Evolutionary conservation across 2,797 vertebrate genomes (phyloP), one percentile per base, ranked within the genome.

Genomic region (Malacoctenus gilli): DNA sequence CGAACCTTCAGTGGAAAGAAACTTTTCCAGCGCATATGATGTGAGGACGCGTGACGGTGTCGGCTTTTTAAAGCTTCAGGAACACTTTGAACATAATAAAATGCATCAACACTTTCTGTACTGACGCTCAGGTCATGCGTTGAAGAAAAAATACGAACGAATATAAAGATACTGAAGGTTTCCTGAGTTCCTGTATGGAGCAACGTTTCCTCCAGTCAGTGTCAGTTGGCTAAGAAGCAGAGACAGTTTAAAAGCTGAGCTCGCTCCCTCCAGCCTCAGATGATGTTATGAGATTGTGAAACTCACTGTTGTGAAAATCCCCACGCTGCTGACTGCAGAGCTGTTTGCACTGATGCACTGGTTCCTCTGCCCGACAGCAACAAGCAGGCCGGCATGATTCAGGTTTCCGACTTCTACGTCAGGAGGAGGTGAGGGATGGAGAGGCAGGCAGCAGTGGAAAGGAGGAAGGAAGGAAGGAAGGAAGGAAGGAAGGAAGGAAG

Each of bases 391-490:
- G 56, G 57, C 64, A 68, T 65, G 69, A 69, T 83, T 75, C 67
- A 80, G 35, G 49, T 85, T 63, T 82, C 68, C 55, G 70, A 75
- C 79, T 81, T 82, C 77, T 58, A 48, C 67, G 22, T 48, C 44
- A 46, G 48, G 68, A 69, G 57, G 51, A 73, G 54, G 56, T 54
- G 14, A 72, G 44, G n/a, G 30, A 44, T 59, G 50, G 39, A 62
- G 25, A 64, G 25, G 52, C 3, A 14, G 31, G 49, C 16, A 54
- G 56, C n/a, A 63, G 3, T 13, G 44, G 31, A 76, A 51, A 5
- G 25, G 9, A 6, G 25, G 43, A 53, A 48, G 58, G 51, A 68
- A 75, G 39, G 59, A 70, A 67, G 39, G 39, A 48, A 16, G 3
- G 35, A 59, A 68, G 32, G 5, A 28, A 68, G 58, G 46, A 72